Base-by-base conservation (phyloP, 2,797 vertebrate genomes). In the Cryptoblepharus egeriae region DNA sequence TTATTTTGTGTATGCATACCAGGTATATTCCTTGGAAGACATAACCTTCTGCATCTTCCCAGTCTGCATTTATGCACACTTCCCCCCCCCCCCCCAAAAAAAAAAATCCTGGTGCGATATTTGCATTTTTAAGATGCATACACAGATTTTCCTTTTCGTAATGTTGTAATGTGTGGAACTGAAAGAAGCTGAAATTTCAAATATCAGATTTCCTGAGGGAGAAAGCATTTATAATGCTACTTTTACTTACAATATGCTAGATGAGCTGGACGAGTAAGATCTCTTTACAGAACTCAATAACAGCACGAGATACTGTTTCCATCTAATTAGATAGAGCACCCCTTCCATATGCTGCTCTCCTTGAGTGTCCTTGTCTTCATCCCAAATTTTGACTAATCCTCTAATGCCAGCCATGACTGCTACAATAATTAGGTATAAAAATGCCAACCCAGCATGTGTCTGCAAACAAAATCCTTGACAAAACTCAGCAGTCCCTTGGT, bases 281-380 rank as follows among this genome's bases (percentile, higher is more conserved):
- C 71, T 77, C 75, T 89, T 89, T 86, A 52, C 26, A 32, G 52
- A 32, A 42, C 45, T 20, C 16, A 6, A 76, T 32, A 77, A 79
- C 57, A 85, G 90, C 84, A 37, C 7, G 77, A 83, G 75, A 84
- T 85, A 15, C 82, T 81, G 73, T 74, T 80, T 12, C 45, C 79
- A 0, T 80, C 88, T 85, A 65, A 75, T 90, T 78, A 88, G 80
- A 26, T 81, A 20, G 2, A 67, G 79, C 52, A 7, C 0, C 70
- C 45, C 86, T 84, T 86, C 77, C 70, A 81, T 85, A 73, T 37
- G 28, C 67, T 58, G 63, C 26, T 88, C 57, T 89, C 90, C 82
- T 90, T 89, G 88, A 83, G 85, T n/a, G 88, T 63, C 89, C 92
- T 95, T 93, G 87, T 88, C 88, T 83, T 84, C 78, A 45, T 69